A percentile compares a stretch with the other conserved stretches of the same genome.
Conservation (phyloP, 2,797 vertebrate genomes). For the Periparus ater region DNA sequence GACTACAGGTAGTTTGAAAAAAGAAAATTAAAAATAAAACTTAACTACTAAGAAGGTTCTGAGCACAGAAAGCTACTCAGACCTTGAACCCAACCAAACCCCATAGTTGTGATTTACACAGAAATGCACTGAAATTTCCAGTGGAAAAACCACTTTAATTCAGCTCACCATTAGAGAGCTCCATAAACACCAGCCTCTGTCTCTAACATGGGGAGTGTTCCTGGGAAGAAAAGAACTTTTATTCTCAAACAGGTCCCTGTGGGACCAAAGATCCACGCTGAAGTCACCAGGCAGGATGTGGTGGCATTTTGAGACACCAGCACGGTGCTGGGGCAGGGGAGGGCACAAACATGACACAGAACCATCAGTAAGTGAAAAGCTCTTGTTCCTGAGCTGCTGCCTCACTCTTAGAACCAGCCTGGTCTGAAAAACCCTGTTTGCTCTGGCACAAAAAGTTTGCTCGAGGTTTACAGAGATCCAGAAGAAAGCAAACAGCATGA, state of each 20-base stretch:
- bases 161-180: background rate
- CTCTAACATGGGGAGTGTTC: background rate
- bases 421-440: constrained; percentile 1
- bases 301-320: background rate
- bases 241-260: background rate
- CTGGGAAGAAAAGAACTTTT: background rate
- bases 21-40: background rate
- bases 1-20: background rate
- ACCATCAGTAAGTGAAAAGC: background rate
- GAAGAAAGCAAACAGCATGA: constrained; percentile 25
- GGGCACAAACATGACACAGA: accelerated
- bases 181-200: background rate
- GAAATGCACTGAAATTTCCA: background rate
- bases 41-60: background rate
- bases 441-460: constrained; percentile 1
- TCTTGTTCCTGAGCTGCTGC: background rate
- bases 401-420: background rate
- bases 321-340: background rate
- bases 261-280: background rate
- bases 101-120: background rate
- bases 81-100: background rate
- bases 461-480: background rate
- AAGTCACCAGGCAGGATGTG: background rate
- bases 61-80: background rate
- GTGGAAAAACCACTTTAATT: background rate